Conservation (phyloP, 2,113 vertebrate species). For the Amia ocellicauda region DNA sequence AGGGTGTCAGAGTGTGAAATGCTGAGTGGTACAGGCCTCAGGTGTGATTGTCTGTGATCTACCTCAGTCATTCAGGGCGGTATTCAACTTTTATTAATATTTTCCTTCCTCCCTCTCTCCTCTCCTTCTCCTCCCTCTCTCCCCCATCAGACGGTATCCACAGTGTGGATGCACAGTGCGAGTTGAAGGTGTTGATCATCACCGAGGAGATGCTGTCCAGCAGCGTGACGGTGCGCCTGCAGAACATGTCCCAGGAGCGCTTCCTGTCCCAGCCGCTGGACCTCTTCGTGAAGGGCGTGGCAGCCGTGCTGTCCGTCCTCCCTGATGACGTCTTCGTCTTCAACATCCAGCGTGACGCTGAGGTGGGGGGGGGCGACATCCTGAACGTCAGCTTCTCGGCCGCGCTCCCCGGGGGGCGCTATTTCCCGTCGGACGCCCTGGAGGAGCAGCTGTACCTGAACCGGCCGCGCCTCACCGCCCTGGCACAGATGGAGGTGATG, state of each 20-base stretch:
- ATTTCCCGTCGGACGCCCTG: constrained; percentile 91
- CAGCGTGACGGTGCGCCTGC: constrained; percentile 92
- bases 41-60: too few species aligned
- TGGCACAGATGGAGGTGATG: constrained; percentile 83
- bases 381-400: constrained; percentile 95
- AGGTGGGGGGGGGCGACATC: constrained; percentile 72
- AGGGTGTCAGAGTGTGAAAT: too few species aligned
- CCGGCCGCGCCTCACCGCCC: constrained; percentile 79
- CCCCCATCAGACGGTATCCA: constrained; percentile 81
- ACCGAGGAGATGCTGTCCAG: constrained; percentile 95
- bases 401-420: constrained; percentile 75
- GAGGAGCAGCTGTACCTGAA: constrained; percentile 97
- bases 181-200: constrained; percentile 92
- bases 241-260: constrained; percentile 98
- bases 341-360: constrained; percentile 93
- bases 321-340: constrained; percentile 95
- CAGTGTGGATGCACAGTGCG: constrained; percentile 88
- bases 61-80: neutral
- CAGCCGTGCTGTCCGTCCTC: constrained; percentile 82
- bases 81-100: too few species aligned
- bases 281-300: constrained; percentile 90
- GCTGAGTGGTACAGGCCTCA: too few species aligned
- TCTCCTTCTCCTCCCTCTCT: constrained; percentile 5
- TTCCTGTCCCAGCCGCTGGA: constrained; percentile 88
- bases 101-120: neutral